Evolutionary conservation across 2,888 invertebrate species (phyloP).

Genomic region (Mylabris sibirica): DNA sequence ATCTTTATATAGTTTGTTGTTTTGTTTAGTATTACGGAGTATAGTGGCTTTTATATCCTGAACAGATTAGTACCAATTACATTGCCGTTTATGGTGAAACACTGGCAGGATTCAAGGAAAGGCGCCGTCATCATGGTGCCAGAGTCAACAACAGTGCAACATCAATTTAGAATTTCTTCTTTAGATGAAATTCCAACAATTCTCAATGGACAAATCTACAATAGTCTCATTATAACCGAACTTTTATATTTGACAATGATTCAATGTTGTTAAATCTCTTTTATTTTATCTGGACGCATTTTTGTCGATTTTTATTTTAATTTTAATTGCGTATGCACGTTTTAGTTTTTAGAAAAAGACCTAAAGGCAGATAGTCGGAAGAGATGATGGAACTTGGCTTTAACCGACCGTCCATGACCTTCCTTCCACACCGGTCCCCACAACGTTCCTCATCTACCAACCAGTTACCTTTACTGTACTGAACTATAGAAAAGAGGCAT

Average conservation of each 20-base stretch:
- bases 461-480: slow-evolving; percentile 24
- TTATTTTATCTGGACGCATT: neutral
- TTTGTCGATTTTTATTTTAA: neutral
- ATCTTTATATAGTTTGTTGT: neutral
- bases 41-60: slow-evolving; percentile 7
- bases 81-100: slow-evolving; percentile 14
- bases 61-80: slow-evolving; percentile 18
- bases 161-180: neutral
- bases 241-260: no score
- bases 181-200: neutral
- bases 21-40: neutral
- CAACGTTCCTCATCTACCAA: slow-evolving; percentile 38
- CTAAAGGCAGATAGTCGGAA: slow-evolving; percentile 40
- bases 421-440: slow-evolving; percentile 50
- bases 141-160: neutral
- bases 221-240: neutral
- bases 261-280: no score
- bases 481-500: slow-evolving; percentile 16
- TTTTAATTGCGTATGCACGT: slow-evolving; percentile 15
- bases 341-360: slow-evolving; percentile 28
- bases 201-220: neutral
- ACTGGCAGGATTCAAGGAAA: slow-evolving; percentile 7
- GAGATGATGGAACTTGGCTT: slow-evolving; percentile 51
- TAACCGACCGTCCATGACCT: slow-evolving; percentile 60
- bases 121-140: slow-evolving; percentile 7